These are phyloP conservation scores for Phania funesta DNA, from an alignment of 2,888 invertebrate species.

Conservation along the genomic window DNA sequence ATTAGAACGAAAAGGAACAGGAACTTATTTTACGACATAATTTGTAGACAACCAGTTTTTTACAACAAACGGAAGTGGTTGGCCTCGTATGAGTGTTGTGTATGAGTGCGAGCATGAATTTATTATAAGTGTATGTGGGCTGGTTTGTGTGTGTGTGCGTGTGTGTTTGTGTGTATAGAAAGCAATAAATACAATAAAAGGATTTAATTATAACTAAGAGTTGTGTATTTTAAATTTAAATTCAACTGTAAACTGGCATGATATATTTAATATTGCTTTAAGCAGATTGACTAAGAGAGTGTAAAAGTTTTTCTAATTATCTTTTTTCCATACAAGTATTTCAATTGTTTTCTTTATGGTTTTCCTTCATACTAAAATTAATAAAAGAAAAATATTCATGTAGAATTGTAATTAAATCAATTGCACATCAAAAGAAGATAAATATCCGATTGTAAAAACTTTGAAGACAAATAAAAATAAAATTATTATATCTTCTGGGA, in stretches of 20 bases:
- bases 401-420: conserved; percentile 35
- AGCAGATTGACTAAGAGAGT: not conserved
- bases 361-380: no score
- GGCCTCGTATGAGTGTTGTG: conserved; percentile 1
- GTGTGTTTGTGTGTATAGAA: conserved; percentile 11
- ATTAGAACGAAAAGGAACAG: conserved; percentile 1
- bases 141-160: not conserved
- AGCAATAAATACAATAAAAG: conserved; percentile 58
- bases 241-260: conserved; percentile 32
- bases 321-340: not conserved
- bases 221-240: conserved; percentile 28
- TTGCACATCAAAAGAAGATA: not conserved
- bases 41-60: conserved; percentile 43
- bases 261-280: not conserved
- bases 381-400: not conserved
- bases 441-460: not conserved
- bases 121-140: conserved; percentile 20
- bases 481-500: no score
- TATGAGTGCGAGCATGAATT: not conserved
- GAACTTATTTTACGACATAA: conserved; percentile 52
- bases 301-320: not conserved
- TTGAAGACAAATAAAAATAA: not conserved
- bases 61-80: conserved; percentile 64
- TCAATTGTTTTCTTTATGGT: conserved; percentile 17
- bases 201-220: conserved; percentile 56